phyloP scores from a whole-genome alignment of 2,113 vertebrate genomes.

The Chunga burmeisteri region DNA sequence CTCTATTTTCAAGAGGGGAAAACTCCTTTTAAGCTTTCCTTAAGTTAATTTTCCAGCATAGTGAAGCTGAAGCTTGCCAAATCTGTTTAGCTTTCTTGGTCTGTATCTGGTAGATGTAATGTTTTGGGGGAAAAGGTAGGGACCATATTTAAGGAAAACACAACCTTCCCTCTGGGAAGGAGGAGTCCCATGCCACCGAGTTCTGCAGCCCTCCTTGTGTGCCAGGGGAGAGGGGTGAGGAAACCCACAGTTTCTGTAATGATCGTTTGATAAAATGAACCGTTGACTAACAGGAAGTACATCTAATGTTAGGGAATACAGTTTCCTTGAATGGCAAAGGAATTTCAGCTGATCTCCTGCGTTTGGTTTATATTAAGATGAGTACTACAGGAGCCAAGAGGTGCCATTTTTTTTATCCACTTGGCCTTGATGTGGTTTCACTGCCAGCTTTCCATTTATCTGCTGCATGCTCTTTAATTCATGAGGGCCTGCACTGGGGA shows the following conservation, averaged over 20 bases:
- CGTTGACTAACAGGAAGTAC: background rate
- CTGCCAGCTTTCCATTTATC: slow-evolving; percentile 27
- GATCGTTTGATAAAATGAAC: background rate
- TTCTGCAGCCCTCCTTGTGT: background rate
- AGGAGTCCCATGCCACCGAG: background rate
- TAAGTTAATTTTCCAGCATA: background rate
- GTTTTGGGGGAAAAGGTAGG: background rate
- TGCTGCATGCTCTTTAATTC: slow-evolving; percentile 30
- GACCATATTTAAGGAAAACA: background rate
- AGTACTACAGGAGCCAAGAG: background rate
- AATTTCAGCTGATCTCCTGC: background rate
- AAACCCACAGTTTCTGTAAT: background rate
- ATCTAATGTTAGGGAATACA: background rate
- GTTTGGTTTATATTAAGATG: background rate
- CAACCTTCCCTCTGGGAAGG: background rate
- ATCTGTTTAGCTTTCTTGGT: background rate
- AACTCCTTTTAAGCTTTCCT: background rate
- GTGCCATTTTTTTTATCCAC: background rate
- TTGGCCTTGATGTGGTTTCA: slow-evolving; percentile 35
- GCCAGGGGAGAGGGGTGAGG: background rate
- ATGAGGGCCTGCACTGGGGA: slow-evolving; percentile 7
- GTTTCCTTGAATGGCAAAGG: background rate
- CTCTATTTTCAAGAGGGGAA: background rate
- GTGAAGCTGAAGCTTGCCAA: background rate
- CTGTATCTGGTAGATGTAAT: background rate